Evolutionary conservation across 2,888 invertebrate genomes (phyloP).

Genomic region (Melanostoma mellinum): DNA sequence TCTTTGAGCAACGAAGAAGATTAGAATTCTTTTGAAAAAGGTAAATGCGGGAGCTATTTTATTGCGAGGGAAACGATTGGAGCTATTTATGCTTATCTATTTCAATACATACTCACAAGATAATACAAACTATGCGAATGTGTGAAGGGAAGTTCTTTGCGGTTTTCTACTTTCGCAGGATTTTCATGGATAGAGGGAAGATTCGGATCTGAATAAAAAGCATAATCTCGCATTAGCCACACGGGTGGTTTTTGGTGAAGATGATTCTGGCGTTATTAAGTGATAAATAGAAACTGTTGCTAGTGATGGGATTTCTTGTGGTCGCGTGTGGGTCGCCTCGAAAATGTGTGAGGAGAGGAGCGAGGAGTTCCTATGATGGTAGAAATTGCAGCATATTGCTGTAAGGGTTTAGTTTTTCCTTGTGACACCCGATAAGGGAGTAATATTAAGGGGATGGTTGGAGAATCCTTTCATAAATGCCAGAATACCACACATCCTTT

Average conservation of each 20-base stretch:
- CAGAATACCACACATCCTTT: too few relatives aligned
- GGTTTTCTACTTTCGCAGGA: conserved; percentile 7
- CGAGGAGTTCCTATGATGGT: too few relatives aligned
- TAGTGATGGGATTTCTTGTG: not conserved
- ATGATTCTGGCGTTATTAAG: conserved; percentile 19
- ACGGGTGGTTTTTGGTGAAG: conserved; percentile 6
- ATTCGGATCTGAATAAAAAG: conserved; percentile 7
- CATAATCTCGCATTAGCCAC: conserved; percentile 31
- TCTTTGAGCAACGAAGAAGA: conserved; percentile 41
- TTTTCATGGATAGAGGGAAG: not conserved
- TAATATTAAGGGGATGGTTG: too few relatives aligned
- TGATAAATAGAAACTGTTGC: conserved; percentile 41
- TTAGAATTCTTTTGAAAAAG: conserved; percentile 43
- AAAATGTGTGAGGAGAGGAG: too few relatives aligned
- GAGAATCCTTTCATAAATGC: too few relatives aligned
- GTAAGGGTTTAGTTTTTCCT: too few relatives aligned
- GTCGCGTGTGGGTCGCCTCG: too few relatives aligned
- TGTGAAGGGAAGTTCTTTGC: not conserved
- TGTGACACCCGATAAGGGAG: too few relatives aligned
- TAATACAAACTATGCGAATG: too few relatives aligned
- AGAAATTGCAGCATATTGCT: too few relatives aligned
- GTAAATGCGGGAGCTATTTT: conserved; percentile 38
- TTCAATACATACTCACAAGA: not conserved
- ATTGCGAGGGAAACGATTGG: conserved; percentile 25
- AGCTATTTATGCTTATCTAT: conserved; percentile 42